Base-by-base conservation (phyloP, 2,113 vertebrate genomes). In the Lamprologus sp. region DNA sequence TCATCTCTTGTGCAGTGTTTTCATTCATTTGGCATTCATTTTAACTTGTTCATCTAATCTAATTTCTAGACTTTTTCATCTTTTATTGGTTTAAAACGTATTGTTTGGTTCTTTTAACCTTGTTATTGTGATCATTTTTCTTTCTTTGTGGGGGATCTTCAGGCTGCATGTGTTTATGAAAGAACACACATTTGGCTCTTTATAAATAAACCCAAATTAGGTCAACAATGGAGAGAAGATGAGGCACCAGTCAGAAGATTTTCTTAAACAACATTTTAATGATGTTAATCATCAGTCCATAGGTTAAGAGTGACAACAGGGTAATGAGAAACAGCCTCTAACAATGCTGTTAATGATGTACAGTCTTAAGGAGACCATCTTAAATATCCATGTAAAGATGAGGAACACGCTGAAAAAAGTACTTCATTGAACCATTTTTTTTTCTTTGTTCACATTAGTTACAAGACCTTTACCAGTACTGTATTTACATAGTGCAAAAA, bases 401-500 rank as follows among this genome's bases (percentile, higher is more conserved):
- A 93, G 75, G 89, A 93, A 92, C 93, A 96, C 94, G 85, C 92
- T 94, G 90, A 95, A 93, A 92, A 28, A 95, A 93, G 84, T 88
- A 94, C 97, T 97, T 97, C 96, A 96, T 96, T 96, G 92, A 97
- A 97, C 96, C 88, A 93, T 91, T 65, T 65, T 65, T 60, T 84
- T 87, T 87, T 1, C 28, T 63, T 82, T 88, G 91, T 93, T 96
- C 97, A 98, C 97, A 98, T 98, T 98, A 97, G 96, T 97, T 97
- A 98, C 96, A 96, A 97, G 97, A 97, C 96, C 96, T 88, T 91
- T 88, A 95, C 96, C 97, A 97, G 95, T 97, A 92, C 86, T 90
- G 87, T 95, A 98, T 98, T 96, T 98, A 98, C 97, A 98, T 97
- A 98, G 98, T 98, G 97, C 97, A 98, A 99, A 98, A 96, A 96